Evolutionary conservation across 2,113 vertebrate genomes (phyloP).

Genomic region (Oxygymnocypris stewartii): DNA sequence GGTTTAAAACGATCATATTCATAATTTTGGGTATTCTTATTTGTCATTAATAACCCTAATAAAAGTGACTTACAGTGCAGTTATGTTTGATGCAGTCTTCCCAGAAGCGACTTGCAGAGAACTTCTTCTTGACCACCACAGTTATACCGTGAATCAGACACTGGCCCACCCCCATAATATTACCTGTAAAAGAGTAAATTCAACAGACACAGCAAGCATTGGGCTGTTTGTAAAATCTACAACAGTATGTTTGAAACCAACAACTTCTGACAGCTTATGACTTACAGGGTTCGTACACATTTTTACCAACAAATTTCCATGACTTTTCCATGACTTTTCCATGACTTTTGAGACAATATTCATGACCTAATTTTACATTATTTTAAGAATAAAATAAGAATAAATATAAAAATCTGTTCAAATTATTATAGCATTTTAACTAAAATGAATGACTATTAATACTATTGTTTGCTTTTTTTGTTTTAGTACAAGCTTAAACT

Average conservation of each 20-base stretch:
- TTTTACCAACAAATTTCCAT: too few species aligned
- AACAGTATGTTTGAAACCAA: neutral
- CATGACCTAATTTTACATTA: too few species aligned
- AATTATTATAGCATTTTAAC: too few species aligned
- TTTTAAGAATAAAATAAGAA: too few species aligned
- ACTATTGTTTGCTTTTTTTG: too few species aligned
- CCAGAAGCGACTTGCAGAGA: conserved; percentile 90
- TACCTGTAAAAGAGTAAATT: conserved; percentile 70
- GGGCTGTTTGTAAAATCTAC: neutral
- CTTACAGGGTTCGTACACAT: too few species aligned
- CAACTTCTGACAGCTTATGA: neutral
- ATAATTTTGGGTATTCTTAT: neutral
- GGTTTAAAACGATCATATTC: neutral
- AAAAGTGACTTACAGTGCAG: conserved; percentile 82
- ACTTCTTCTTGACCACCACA: conserved; percentile 85
- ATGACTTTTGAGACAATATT: too few species aligned
- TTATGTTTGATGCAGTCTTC: conserved; percentile 85
- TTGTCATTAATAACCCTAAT: neutral
- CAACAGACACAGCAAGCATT: neutral
- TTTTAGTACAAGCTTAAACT: too few species aligned
- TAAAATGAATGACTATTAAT: too few species aligned
- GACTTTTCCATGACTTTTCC: too few species aligned
- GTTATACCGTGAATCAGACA: conserved; percentile 87
- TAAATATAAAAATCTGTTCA: too few species aligned
- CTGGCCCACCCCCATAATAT: conserved; percentile 89